phyloP scores from a whole-genome alignment of 2,113 vertebrate species.

The Mesocricetus auratus region DNA sequence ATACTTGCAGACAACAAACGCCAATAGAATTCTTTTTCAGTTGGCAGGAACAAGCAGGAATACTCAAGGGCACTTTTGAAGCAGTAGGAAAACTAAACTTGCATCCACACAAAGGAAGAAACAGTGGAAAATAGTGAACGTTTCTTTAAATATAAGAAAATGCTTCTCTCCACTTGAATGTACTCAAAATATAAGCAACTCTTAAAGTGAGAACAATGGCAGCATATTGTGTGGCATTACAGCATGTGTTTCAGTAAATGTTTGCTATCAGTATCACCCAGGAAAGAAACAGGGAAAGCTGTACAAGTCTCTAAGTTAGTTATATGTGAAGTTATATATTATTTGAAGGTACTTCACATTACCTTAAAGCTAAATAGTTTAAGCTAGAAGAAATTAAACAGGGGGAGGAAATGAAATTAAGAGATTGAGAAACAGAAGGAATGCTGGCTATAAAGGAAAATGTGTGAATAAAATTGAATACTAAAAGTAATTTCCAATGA shows the following conservation, averaged over 20 bases:
- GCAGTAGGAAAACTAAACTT: neutral
- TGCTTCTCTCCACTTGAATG: neutral
- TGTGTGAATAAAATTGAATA: neutral
- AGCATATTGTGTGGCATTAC: neutral
- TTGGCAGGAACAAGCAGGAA: neutral
- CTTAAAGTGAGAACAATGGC: neutral
- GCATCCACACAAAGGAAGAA: neutral
- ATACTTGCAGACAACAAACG: neutral
- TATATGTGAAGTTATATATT: slow-evolving; percentile 23
- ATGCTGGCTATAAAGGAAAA: neutral
- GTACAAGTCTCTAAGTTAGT: neutral
- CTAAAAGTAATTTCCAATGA: neutral
- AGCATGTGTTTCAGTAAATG: neutral
- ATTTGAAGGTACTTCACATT: neutral
- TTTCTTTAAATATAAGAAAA: neutral
- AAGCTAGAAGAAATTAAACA: neutral
- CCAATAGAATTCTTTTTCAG: neutral
- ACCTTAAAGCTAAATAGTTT: neutral
- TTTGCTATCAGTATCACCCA: neutral
- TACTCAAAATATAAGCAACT: neutral
- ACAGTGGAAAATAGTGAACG: neutral
- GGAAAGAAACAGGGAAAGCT: neutral
- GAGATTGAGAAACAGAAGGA: neutral
- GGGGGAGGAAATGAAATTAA: neutral
- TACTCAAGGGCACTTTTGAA: neutral